These are phyloP conservation scores for Paratrypauchen microcephalus DNA, from an alignment of 2,797 vertebrate species.

Conservation along the genomic window DNA sequence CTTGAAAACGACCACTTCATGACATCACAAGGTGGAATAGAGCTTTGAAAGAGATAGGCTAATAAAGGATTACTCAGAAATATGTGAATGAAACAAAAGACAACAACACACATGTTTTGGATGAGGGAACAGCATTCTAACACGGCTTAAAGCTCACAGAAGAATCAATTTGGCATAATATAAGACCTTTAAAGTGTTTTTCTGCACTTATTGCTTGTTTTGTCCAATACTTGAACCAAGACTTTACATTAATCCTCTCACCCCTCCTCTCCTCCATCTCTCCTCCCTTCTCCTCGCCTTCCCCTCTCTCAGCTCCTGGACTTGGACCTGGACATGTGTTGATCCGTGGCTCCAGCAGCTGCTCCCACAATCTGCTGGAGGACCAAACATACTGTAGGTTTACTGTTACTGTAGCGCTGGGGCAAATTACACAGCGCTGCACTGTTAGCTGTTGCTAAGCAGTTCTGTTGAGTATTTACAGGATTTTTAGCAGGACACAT, in stretches of 20 bases:
- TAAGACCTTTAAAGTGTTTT: no score
- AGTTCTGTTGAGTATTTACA: slow-evolving; percentile 17
- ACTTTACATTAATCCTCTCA: neutral
- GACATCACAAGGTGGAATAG: no score
- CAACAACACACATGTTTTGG: no score
- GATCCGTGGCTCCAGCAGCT: slow-evolving; percentile 33
- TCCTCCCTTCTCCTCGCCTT: slow-evolving; percentile 6
- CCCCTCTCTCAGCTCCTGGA: slow-evolving; percentile 9
- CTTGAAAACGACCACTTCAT: no score
- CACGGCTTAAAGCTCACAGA: no score
- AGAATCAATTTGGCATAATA: no score
- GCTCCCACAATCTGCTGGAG: slow-evolving; percentile 39
- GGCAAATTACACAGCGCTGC: slow-evolving; percentile 22
- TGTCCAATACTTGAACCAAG: no score
- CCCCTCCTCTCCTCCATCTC: neutral
- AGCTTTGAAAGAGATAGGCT: no score
- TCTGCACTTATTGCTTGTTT: no score
- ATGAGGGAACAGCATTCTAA: no score
- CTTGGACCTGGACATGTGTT: slow-evolving; percentile 19
- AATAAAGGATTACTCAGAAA: no score
- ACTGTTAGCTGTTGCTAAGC: slow-evolving; percentile 15
- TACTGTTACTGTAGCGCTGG: slow-evolving; percentile 11
- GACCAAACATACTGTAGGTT: slow-evolving; percentile 20
- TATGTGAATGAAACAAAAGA: no score
- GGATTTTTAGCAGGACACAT: slow-evolving; percentile 13